These are phyloP conservation scores for Cromileptes altivelis DNA, from an alignment of 2,113 vertebrate species.

Conservation along the genomic window DNA sequence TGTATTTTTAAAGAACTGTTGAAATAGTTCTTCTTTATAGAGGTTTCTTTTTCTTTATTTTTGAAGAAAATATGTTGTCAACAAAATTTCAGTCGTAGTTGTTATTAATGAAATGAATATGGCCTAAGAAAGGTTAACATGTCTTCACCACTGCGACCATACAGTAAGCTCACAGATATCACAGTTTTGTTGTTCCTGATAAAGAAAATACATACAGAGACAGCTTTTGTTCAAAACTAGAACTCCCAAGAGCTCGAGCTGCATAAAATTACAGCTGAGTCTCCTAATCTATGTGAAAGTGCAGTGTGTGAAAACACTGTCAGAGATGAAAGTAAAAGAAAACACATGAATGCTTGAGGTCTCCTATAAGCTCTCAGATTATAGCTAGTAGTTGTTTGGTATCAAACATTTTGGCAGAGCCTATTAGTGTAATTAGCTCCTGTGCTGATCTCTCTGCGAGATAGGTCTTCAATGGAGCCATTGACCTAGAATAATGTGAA, in stretches of 20 bases:
- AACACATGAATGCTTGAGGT: conserved; percentile 25
- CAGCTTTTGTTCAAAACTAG: not conserved
- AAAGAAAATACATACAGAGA: not conserved
- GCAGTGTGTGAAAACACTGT: not conserved
- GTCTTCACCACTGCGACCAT: not conserved
- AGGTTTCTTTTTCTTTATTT: too few relatives aligned
- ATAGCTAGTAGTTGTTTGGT: conserved; percentile 48
- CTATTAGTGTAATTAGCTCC: conserved; percentile 73
- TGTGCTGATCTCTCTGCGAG: conserved; percentile 53
- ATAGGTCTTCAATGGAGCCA: conserved; percentile 63
- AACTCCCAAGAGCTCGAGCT: not conserved
- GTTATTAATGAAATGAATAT: too few relatives aligned
- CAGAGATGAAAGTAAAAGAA: conserved; percentile 44
- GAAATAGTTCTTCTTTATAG: too few relatives aligned
- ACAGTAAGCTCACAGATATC: not conserved
- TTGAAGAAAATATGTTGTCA: too few relatives aligned
- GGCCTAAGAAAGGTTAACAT: not conserved
- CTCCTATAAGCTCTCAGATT: conserved; percentile 45
- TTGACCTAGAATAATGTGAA: conserved; percentile 69
- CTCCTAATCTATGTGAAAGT: not conserved
- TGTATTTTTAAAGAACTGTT: too few relatives aligned
- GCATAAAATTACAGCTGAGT: not conserved
- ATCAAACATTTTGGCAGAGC: conserved; percentile 66
- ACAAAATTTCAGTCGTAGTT: too few relatives aligned
- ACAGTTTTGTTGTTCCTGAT: not conserved